Percentiles rank a stretch among this genome's conserved stretches.
Evolutionary conservation across 2,797 vertebrate species (phyloP).

Genomic region (Remorina albescens): DNA sequence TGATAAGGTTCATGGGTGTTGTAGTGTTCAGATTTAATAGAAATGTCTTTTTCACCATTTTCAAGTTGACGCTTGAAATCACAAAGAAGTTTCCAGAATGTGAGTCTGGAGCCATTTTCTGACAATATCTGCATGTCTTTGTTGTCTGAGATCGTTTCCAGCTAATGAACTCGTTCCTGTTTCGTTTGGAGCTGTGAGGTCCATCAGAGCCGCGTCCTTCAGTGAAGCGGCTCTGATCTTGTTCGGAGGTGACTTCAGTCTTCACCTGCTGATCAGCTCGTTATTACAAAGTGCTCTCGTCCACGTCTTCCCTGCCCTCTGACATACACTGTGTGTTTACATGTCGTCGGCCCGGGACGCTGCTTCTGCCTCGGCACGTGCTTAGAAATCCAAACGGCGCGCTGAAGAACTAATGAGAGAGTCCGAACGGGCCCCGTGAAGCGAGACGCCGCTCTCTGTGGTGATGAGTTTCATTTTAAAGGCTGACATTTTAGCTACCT

Average conservation of each 20-base stretch:
- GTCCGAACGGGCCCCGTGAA: not conserved
- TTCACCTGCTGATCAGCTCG: not conserved
- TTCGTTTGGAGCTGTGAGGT: no score
- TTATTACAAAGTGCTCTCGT: not conserved
- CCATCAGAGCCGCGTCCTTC: not conserved
- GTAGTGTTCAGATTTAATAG: conserved; percentile 21
- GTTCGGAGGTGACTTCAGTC: not conserved
- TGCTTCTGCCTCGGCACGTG: conserved; percentile 43
- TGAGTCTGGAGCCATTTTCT: no score
- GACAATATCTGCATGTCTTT: no score
- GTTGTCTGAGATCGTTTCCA: no score
- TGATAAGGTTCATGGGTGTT: conserved; percentile 16
- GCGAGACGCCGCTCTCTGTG: conserved; percentile 3
- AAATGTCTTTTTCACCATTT: not conserved
- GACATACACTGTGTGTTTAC: conserved; percentile 48
- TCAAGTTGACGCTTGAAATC: no score
- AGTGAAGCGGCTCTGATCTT: not conserved
- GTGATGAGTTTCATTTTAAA: conserved; percentile 22
- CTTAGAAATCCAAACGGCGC: conserved; percentile 8
- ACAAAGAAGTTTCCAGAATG: no score
- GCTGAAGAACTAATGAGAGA: conserved; percentile 29
- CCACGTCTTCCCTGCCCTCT: conserved; percentile 30
- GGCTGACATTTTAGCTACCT: conserved; percentile 57
- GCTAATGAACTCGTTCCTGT: no score
- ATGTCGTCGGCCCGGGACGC: conserved; percentile 17